phyloP scores from a whole-genome alignment of 2,888 invertebrate species.

The Thalpophila matura region DNA sequence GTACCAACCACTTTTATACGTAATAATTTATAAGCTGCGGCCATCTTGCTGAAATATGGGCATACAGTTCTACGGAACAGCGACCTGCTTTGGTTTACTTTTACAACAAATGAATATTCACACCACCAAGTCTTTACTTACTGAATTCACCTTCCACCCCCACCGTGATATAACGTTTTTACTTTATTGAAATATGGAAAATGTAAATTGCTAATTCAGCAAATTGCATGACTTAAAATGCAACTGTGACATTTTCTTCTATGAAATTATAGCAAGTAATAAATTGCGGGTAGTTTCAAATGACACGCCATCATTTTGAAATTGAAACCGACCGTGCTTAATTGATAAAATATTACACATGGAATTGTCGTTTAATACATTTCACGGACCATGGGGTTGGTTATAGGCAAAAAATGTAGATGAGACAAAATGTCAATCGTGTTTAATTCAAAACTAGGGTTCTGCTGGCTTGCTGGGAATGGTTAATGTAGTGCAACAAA shows the following conservation, averaged over 20 bases:
- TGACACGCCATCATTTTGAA: conserved; percentile 78
- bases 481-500: conserved; percentile 82
- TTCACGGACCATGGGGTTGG: conserved; percentile 82
- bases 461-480: conserved; percentile 69
- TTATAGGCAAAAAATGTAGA: conserved; percentile 86
- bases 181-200: conserved; percentile 33
- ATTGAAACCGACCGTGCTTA: conserved; percentile 84
- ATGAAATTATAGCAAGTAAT: conserved; percentile 76
- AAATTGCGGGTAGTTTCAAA: conserved; percentile 80
- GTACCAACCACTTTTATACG: conserved; percentile 62
- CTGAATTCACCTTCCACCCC: neutral
- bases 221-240: conserved; percentile 71
- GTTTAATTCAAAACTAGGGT: conserved; percentile 77
- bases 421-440: conserved; percentile 85
- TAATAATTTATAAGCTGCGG: conserved; percentile 67
- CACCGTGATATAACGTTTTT: conserved; percentile 28
- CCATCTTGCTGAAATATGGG: conserved; percentile 63
- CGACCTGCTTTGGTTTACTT: conserved; percentile 60
- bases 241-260: conserved; percentile 77
- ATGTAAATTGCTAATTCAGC: conserved; percentile 68
- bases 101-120: conserved; percentile 34
- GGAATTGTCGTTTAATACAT: conserved; percentile 83
- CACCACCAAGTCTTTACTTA: conserved; percentile 3
- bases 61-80: conserved; percentile 54
- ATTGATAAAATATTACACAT: conserved; percentile 87